A percentile compares a stretch with the other conserved stretches of the same genome.
These are phyloP conservation scores for Scotopteryx bipunctaria DNA, from an alignment of 2,888 invertebrate species.

Conservation along the genomic window DNA sequence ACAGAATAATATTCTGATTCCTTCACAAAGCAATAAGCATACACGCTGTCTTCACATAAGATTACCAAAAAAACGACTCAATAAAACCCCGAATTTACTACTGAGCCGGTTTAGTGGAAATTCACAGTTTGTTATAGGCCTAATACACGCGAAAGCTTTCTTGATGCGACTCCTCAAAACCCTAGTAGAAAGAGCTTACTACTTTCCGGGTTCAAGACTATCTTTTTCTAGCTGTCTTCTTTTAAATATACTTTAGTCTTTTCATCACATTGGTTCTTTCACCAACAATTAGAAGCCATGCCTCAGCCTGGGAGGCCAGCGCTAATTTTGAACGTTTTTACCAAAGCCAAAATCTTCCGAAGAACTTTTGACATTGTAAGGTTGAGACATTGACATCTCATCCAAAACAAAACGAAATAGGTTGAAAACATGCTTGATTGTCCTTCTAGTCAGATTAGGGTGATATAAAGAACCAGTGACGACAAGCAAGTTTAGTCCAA, in stretches of 20 bases:
- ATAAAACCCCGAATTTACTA: slow-evolving; percentile 58
- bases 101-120: slow-evolving; percentile 48
- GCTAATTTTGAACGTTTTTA: too few relatives aligned
- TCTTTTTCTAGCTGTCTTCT: neutral
- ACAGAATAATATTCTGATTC: slow-evolving; percentile 31
- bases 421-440: too few relatives aligned
- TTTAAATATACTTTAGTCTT: neutral
- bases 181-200: slow-evolving; percentile 38
- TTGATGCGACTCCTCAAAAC: slow-evolving; percentile 51
- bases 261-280: neutral
- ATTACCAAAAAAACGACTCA: slow-evolving; percentile 47
- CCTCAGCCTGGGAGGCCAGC: too few relatives aligned
- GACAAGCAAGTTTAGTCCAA: neutral
- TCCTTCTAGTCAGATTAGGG: too few relatives aligned
- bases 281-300: too few relatives aligned
- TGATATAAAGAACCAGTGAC: too few relatives aligned
- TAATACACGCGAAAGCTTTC: slow-evolving; percentile 64
- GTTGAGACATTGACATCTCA: too few relatives aligned
- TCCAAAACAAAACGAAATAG: too few relatives aligned
- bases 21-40: slow-evolving; percentile 37
- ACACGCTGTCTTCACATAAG: slow-evolving; percentile 46
- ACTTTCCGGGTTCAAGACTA: too few relatives aligned
- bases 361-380: too few relatives aligned
- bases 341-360: too few relatives aligned
- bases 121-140: slow-evolving; percentile 61